These are phyloP conservation scores for Tachuris rubrigastra DNA, from an alignment of 2,113 vertebrate species.

Conservation along the genomic window DNA sequence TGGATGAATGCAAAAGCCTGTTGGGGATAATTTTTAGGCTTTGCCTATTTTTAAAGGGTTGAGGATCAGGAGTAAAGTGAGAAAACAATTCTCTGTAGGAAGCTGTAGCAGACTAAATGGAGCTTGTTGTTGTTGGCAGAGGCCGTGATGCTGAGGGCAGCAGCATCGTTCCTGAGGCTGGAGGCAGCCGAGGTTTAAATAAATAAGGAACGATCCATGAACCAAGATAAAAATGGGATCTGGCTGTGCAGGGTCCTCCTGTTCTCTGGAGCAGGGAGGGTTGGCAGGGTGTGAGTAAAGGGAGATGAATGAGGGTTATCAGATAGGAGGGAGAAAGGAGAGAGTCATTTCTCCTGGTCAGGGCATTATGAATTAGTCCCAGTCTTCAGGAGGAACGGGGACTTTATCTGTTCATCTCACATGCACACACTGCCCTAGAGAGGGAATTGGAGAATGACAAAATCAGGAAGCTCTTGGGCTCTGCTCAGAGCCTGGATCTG, in stretches of 20 bases:
- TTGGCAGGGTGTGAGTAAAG: constrained; percentile 26
- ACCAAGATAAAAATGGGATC: constrained; percentile 60
- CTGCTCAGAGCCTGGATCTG: background rate
- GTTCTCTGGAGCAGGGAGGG: background rate
- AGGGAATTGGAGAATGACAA: background rate
- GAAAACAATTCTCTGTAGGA: constrained; percentile 45
- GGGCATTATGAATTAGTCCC: background rate
- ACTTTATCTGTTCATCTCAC: background rate
- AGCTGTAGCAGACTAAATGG: constrained; percentile 46
- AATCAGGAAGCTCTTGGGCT: background rate
- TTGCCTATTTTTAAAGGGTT: constrained; percentile 33
- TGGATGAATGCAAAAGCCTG: background rate
- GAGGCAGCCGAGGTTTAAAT: constrained; percentile 55
- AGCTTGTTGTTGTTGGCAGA: constrained; percentile 22
- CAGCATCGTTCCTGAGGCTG: constrained; percentile 33
- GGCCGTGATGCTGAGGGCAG: constrained; percentile 40
- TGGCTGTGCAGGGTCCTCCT: constrained; percentile 30
- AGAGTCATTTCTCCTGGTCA: background rate
- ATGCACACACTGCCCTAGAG: background rate
- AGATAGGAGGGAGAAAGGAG: background rate
- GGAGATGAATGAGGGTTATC: constrained; percentile 37
- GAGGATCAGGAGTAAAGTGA: constrained; percentile 47
- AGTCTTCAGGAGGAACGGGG: background rate
- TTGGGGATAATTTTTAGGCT: constrained; percentile 19
- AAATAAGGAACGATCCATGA: constrained; percentile 57